Evolutionary conservation across 2,888 invertebrate species (phyloP), one percentile per base, ranked within the genome.

Genomic region (Metellina segmentata): DNA sequence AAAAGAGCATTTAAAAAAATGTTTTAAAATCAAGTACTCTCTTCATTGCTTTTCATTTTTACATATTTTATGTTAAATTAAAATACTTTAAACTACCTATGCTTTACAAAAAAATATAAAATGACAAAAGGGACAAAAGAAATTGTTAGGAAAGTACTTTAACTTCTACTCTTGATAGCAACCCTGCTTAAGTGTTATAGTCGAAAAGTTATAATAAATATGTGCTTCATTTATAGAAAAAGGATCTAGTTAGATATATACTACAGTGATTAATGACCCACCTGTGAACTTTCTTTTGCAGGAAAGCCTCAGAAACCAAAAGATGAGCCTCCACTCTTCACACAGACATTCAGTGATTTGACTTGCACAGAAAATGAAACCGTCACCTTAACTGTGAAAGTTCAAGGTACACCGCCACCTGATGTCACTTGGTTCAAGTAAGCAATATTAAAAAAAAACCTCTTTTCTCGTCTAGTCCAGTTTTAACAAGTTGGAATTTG

Each of bases 391-490:
- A 92, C 93, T 2, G 93, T 91, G 8, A 97, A 97, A 95, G 98
- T 99, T 2, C 97, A 96, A 9, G 98, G 98, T 82, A 97, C 97
- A 94, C 98, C 98, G 82, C 96, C 97, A 4, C 98, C 98, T n/a
- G 97, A 97, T 94, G 97, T 98, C 48, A 96, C 96, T 75, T 98
- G 98, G 98, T 96, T 98, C 92, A 97, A 97, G 94, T 98, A 98
- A 94, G 98, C 89, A 48, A 13, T 61, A 61, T 13, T 61, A 9
- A 7, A 61, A 34, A 34, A 34, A 34, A n/a, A n/a, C n/a, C 98
- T 94, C n/a, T 81, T 49, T n/a, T 48, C 70, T 69, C 70, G 70
- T 34, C 4, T 34, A 34, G 34, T 34, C 34, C 34, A 34, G 34
- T 34, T 34, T 34, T 34, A 34, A 4, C 34, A 34, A 34, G 34